Base-by-base conservation (phyloP, 2,797 vertebrate species). In the Gymnoscopelus microlampas region DNA sequence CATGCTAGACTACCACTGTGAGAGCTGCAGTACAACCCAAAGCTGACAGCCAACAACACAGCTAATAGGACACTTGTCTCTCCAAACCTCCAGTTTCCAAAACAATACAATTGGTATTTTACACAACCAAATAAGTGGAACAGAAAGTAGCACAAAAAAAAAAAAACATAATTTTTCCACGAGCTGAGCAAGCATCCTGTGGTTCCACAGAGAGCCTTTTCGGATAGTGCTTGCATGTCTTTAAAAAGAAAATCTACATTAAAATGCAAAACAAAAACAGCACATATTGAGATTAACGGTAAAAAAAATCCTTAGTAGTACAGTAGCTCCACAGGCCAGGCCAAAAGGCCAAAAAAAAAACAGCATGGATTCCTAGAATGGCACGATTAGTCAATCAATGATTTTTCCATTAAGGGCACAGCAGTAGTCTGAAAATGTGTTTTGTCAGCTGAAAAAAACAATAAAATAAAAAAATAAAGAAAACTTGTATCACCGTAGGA, bases 1-100 rank as follows among this genome's bases (percentile, higher is more conserved):
- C 87, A 89, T 84, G 86, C 88, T 86, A 87, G 77, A 72, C 72
- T 70, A 74, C 87, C 71, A 48, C 87, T 79, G 83, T 77, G 85
- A 80, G 84, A 87, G 82, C 82, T 81, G 82, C 83, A 87, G 76
- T 79, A 84, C 73, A 82, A 84, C 81, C 83, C 73, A 70, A 73
- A 83, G 55, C 71, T 53, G 61, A 48, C 74, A 81, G 88, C 80
- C 87, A 85, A 71, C 75, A 86, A 68, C 73, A 80, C 84, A 78
- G 85, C 80, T 83, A 86, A 89, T 80, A 83, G 80, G 83, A 85
- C 24, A 74, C 60, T 73, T 77, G 85, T 85, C 85, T 80, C 84
- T 84, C 78, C 59, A 55, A 19, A 67, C 80, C 70, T 82, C 85
- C 81, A 80, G 82, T 88, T 23, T 48, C 74, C 65, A 70, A 87